Evolutionary conservation across 2,797 vertebrate genomes (phyloP).

Genomic region (Phyllotis vaccarum): DNA sequence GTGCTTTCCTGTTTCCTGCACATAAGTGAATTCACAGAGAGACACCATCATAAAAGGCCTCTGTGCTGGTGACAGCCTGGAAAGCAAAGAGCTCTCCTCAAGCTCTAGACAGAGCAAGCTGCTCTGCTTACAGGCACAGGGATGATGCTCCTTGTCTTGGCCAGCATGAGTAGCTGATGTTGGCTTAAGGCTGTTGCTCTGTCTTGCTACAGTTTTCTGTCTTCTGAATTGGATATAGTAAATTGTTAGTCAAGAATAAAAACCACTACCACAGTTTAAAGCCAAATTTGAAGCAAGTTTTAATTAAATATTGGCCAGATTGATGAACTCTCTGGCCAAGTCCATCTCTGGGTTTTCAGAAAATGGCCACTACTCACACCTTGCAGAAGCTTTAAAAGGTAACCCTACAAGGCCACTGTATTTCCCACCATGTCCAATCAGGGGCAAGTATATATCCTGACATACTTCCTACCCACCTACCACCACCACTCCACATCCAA

Average conservation of each 20-base stretch:
- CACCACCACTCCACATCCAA: not conserved
- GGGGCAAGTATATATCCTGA: not conserved
- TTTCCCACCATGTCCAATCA: not conserved
- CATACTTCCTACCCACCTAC: not conserved
- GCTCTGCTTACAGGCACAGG: not conserved
- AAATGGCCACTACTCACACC: not conserved
- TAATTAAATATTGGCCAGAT: not conserved
- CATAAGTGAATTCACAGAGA: not conserved
- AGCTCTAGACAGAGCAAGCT: constrained; percentile 20
- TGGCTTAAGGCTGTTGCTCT: not conserved
- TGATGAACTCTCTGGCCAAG: not conserved
- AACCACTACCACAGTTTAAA: not conserved
- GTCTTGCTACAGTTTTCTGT: not conserved
- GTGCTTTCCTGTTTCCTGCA: not conserved
- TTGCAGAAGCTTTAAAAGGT: not conserved
- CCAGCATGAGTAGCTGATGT: not conserved
- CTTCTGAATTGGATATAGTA: not conserved
- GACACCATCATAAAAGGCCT: not conserved
- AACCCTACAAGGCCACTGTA: not conserved
- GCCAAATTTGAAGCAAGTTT: not conserved
- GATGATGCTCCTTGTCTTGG: not conserved
- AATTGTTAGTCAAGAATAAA: not conserved
- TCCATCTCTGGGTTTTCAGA: not conserved
- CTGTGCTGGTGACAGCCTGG: not conserved
- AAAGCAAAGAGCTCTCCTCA: not conserved